phyloP scores from a whole-genome alignment of 2,113 vertebrate genomes.

The Picathartes gymnocephalus region DNA sequence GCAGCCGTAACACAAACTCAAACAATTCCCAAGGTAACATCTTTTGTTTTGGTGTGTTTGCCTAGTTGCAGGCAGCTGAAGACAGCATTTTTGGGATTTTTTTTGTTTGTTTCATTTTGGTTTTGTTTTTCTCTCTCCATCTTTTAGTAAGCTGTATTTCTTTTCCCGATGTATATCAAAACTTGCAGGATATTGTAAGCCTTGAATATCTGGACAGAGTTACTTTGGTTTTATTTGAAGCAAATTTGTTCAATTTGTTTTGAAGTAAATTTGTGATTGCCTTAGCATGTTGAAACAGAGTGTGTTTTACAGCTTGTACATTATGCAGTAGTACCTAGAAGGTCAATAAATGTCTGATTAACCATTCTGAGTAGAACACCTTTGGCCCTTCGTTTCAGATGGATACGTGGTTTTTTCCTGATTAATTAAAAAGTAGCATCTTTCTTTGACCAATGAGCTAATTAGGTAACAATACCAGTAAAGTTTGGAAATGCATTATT shows the following conservation, averaged over 20 bases:
- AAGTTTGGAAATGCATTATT: not conserved
- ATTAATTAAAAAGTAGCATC: not conserved
- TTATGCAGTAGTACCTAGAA: not conserved
- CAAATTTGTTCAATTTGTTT: not conserved
- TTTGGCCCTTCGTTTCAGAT: not conserved
- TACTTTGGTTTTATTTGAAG: not conserved
- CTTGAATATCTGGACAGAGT: not conserved
- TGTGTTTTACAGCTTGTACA: not conserved
- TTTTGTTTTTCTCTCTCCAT: not conserved
- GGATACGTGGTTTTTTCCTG: not conserved
- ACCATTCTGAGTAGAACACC: not conserved
- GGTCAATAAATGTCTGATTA: not conserved
- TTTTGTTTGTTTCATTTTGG: not conserved
- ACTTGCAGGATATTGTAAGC: not conserved
- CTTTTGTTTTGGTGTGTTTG: not conserved
- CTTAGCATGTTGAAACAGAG: not conserved
- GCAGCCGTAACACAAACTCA: not conserved
- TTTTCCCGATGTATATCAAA: not conserved
- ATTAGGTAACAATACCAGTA: not conserved
- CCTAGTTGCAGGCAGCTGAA: not conserved
- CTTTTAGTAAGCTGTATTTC: not conserved
- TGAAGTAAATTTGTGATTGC: not conserved
- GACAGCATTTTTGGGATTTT: not conserved
- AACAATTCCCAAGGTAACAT: not conserved
- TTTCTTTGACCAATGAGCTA: not conserved